These are phyloP conservation scores for Eulithis prunata DNA, from an alignment of 2,888 invertebrate genomes.

Conservation along the genomic window DNA sequence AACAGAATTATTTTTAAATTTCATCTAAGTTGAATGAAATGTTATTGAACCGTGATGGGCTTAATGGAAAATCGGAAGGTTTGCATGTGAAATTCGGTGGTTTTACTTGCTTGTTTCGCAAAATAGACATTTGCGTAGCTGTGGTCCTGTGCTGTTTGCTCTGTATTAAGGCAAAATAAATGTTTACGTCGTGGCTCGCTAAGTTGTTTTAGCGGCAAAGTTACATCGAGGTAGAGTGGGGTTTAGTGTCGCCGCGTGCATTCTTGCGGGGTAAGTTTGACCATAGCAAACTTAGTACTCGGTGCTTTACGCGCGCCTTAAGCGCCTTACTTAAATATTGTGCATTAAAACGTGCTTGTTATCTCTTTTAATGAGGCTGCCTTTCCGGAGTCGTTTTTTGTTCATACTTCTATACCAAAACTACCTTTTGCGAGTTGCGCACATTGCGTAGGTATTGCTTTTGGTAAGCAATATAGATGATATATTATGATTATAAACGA, in stretches of 20 bases:
- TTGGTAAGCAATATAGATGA: too few relatives aligned
- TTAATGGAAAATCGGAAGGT: constrained; percentile 7
- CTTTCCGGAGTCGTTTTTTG: constrained; percentile 25
- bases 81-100: constrained; percentile 4
- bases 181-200: constrained; percentile 55
- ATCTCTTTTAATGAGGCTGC: constrained; percentile 34
- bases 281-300: constrained; percentile 71
- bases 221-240: constrained; percentile 67
- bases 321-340: constrained; percentile 48
- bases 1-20: constrained; percentile 14
- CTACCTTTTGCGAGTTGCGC: too few relatives aligned
- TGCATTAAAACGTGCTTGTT: constrained; percentile 47
- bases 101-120: neutral
- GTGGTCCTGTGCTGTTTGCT: constrained; percentile 39
- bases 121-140: constrained; percentile 1
- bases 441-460: too few relatives aligned
- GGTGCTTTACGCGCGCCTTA: constrained; percentile 55
- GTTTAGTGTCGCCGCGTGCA: constrained; percentile 71
- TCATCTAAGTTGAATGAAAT: neutral
- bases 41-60: constrained; percentile 16
- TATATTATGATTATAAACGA: too few relatives aligned
- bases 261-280: constrained; percentile 68
- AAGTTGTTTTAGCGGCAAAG: constrained; percentile 66
- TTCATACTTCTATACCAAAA: neutral
- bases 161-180: constrained; percentile 56